Evolutionary conservation across 2,113 vertebrate species (phyloP).

Genomic region (Tyto alba): DNA sequence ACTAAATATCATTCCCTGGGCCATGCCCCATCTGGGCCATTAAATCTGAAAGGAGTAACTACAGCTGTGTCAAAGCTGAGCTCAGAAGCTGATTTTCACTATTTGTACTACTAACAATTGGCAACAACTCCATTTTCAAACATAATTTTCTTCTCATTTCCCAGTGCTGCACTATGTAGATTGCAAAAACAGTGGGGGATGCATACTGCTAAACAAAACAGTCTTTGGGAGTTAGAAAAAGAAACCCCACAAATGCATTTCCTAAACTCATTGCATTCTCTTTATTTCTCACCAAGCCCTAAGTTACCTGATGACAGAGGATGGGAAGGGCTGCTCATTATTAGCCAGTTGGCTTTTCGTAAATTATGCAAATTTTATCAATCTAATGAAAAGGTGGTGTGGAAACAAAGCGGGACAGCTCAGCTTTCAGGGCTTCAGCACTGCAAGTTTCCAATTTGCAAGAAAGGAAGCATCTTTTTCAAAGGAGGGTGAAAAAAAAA

Average conservation of each 20-base stretch:
- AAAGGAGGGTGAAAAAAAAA: neutral
- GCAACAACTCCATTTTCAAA: neutral
- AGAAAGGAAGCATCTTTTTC: neutral
- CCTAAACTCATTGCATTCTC: neutral
- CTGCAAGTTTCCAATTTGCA: neutral
- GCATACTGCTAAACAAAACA: neutral
- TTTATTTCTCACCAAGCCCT: neutral
- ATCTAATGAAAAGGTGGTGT: neutral
- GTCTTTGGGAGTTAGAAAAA: neutral
- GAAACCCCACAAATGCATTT: neutral
- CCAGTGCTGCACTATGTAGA: neutral
- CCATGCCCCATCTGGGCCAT: neutral
- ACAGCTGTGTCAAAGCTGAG: neutral
- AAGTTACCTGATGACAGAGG: neutral
- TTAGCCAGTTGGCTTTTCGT: neutral
- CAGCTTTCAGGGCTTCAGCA: neutral
- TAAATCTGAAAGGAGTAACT: conserved; percentile 12
- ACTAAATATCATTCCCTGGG: neutral
- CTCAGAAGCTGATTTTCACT: neutral
- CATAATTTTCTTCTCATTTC: neutral
- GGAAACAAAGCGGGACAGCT: neutral
- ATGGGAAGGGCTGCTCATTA: neutral
- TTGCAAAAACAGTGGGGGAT: neutral
- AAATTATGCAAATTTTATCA: neutral
- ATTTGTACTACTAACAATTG: neutral